Evolutionary conservation across 2,113 vertebrate species (phyloP).

Genomic region (Mugil cephalus): DNA sequence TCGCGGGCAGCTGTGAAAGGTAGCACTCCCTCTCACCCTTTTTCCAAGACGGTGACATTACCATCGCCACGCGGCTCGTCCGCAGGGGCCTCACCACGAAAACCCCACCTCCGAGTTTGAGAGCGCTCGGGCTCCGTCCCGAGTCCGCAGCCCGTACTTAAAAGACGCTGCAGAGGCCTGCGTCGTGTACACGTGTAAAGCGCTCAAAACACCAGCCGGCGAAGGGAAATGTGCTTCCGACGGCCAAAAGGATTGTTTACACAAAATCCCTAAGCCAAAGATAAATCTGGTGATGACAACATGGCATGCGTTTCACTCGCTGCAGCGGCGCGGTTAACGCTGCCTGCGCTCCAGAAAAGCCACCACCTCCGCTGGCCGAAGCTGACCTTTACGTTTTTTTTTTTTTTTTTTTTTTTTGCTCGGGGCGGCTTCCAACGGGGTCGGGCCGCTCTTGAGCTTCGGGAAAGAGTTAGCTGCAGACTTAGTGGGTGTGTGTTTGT

Average conservation of each 20-base stretch:
- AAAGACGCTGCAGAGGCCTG: slow-evolving; percentile 2
- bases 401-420: too few relatives aligned
- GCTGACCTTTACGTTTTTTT: slow-evolving; percentile 33
- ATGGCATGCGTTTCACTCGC: slow-evolving; percentile 16
- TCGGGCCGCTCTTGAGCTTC: slow-evolving; percentile 45
- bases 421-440: too few relatives aligned
- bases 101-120: background rate
- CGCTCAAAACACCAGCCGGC: slow-evolving; percentile 24
- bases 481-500: background rate
- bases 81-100: slow-evolving; percentile 12
- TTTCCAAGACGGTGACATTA: slow-evolving; percentile 62
- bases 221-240: slow-evolving; percentile 37
- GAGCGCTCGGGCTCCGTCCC: slow-evolving; percentile 15
- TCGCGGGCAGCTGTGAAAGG: slow-evolving; percentile 73
- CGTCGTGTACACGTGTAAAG: slow-evolving; percentile 51
- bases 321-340: slow-evolving; percentile 22
- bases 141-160: slow-evolving; percentile 16
- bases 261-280: slow-evolving; percentile 60
- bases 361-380: slow-evolving; percentile 23
- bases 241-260: slow-evolving; percentile 59
- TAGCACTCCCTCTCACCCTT: slow-evolving; percentile 53
- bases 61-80: slow-evolving; percentile 27
- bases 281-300: slow-evolving; percentile 62
- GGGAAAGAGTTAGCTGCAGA: slow-evolving; percentile 17
- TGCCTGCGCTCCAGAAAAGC: slow-evolving; percentile 18